These are phyloP conservation scores for Cricetomys ansorgei DNA, from an alignment of 2,113 vertebrate species.

Conservation along the genomic window DNA sequence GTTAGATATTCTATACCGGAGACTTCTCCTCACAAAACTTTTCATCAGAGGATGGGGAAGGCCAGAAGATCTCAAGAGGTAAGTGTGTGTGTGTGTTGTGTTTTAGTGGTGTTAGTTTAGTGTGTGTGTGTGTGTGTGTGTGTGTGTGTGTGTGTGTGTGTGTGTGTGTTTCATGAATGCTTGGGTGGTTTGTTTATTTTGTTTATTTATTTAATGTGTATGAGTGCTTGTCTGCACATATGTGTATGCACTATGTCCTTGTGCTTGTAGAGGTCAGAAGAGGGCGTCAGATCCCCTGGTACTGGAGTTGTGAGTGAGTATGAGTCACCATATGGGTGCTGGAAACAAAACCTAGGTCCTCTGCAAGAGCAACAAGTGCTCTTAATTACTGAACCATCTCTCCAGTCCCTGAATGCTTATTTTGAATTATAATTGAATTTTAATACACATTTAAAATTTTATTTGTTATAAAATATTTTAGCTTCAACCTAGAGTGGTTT, in stretches of 20 bases:
- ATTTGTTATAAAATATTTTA: conserved; percentile 26
- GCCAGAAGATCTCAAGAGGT: conserved; percentile 97
- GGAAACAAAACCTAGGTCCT: not conserved
- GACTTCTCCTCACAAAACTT: conserved; percentile 97
- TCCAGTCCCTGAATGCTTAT: not conserved
- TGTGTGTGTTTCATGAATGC: not conserved
- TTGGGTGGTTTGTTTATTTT: too few species aligned
- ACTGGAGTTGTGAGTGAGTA: not conserved
- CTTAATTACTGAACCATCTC: not conserved
- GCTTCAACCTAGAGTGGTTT: not conserved
- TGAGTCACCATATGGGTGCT: not conserved
- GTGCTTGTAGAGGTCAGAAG: not conserved
- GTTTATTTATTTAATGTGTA: not conserved
- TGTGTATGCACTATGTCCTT: not conserved
- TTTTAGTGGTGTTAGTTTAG: not conserved
- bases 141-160: not conserved
- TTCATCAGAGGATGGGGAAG: conserved; percentile 99
- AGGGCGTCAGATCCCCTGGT: too few species aligned
- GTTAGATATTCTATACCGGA: conserved; percentile 96
- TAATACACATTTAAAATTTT: conserved; percentile 37
- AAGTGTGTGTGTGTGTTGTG: conserved; percentile 16
- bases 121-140: not conserved
- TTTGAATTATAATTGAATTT: conserved; percentile 43
- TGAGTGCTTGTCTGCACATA: not conserved
- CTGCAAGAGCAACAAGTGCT: not conserved